Base-by-base conservation (phyloP, 1,140 invertebrate species). In the Drosophila takahashii region DNA sequence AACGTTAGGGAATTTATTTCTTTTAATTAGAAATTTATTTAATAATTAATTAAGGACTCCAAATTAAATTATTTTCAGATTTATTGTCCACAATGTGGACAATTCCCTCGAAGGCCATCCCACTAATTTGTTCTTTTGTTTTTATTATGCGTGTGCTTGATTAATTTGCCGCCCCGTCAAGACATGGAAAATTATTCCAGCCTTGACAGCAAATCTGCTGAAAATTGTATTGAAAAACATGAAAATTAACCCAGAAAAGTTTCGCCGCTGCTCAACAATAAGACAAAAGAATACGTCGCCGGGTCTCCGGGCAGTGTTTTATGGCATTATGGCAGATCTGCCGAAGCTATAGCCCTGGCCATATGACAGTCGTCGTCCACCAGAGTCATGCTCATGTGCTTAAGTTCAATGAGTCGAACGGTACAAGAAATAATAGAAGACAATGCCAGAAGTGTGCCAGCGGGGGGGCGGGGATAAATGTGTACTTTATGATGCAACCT, bases 171-270 rank as follows among this genome's bases (percentile, higher is more conserved):
- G 71, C 72, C 74, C 72, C 58, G 34, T 26, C 62, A 77, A 66
- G 73, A 76, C 54, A 18, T 70, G 62, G 74, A 78, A 78, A 78
- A 78, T 78, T 78, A 78, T 78, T 77, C 76, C 54, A 51, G 53
- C 74, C 76, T 78, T 78, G 76, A 77, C 76, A 77, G 76, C 74
- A 77, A 78, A 77, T 62, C 58, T 69, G 56, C 64, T 59, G 62
- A 61, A 77, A 77, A 66, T 69, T 58, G 65, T 77, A 77, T 77
- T 77, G 74, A 77, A 75, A 75, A 75, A 77, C 65, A 77, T 61
- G 75, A 77, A 77, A 77, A 77, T 77, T 77, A 77, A 77, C 75
- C 75, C 75, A 77, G 75, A 77, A 77, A 77, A 75, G 72, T 75
- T 65, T 56, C 53, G 60, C 61, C 34, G 52, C 44, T 26, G 58